These are phyloP conservation scores for Dryoscopus gambensis DNA, from an alignment of 2,113 vertebrate species.

Conservation along the genomic window DNA sequence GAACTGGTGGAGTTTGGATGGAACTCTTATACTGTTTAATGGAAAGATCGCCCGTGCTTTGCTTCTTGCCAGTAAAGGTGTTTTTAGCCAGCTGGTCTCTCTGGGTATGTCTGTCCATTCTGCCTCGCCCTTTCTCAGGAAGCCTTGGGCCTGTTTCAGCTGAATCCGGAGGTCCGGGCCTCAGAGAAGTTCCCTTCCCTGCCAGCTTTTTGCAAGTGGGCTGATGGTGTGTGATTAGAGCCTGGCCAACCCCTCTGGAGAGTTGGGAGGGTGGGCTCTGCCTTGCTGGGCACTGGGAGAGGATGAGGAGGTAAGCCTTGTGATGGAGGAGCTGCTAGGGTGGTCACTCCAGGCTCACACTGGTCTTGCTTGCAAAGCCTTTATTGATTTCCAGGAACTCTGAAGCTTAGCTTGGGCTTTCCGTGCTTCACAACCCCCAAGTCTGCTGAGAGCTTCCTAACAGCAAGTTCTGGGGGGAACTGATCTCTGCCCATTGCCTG, in stretches of 20 bases:
- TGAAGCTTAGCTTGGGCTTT: background rate
- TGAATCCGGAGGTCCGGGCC: background rate
- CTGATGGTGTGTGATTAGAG: background rate
- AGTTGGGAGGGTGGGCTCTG: background rate
- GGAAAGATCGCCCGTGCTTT: background rate
- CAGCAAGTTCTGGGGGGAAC: accelerated
- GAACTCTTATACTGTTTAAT: background rate
- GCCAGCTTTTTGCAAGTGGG: background rate
- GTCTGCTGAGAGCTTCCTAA: background rate
- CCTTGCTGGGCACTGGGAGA: background rate
- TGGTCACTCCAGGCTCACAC: background rate
- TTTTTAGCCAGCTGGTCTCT: background rate
- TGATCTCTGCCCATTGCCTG: background rate
- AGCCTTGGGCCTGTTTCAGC: background rate
- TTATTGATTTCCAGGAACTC: conserved; percentile 16
- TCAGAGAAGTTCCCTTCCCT: background rate
- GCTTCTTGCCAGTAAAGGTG: background rate
- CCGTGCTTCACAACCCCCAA: background rate
- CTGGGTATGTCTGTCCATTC: accelerated
- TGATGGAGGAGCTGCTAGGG: background rate
- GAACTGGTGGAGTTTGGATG: background rate
- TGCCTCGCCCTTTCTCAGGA: background rate
- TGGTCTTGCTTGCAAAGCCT: background rate
- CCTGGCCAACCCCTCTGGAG: background rate
- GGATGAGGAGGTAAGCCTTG: background rate